A percentile compares a stretch with the other conserved stretches of the same genome.
These are phyloP conservation scores for Himalopsyche japonica DNA, from an alignment of 2,888 invertebrate species.

Conservation along the genomic window DNA sequence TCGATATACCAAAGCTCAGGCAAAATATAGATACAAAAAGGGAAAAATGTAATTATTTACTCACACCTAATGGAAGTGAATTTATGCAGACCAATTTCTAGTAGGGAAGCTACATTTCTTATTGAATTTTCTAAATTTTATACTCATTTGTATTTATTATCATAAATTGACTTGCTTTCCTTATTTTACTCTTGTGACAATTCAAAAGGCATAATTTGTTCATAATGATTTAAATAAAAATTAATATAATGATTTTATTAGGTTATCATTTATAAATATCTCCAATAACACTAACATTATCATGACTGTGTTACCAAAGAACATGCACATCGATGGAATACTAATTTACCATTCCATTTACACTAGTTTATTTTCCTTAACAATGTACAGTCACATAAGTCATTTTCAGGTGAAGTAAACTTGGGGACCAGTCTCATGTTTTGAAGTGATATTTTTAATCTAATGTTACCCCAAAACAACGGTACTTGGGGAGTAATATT, in stretches of 20 bases:
- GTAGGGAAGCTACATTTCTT: neutral
- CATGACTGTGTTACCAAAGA: too few relatives aligned
- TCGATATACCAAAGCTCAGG: constrained; percentile 75
- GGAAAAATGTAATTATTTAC: constrained; percentile 58
- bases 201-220: neutral
- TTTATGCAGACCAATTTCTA: neutral
- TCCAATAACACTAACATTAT: too few relatives aligned
- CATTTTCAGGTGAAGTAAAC: too few relatives aligned
- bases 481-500: too few relatives aligned
- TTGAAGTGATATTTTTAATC: too few relatives aligned
- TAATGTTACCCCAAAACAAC: too few relatives aligned
- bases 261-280: neutral
- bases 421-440: too few relatives aligned
- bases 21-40: constrained; percentile 73
- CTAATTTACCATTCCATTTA: too few relatives aligned
- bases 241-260: neutral
- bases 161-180: neutral
- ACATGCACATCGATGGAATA: too few relatives aligned
- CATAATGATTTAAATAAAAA: neutral
- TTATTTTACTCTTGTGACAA: neutral
- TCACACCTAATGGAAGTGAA: neutral
- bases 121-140: neutral
- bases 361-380: too few relatives aligned
- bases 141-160: neutral
- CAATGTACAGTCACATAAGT: too few relatives aligned